phyloP scores from a whole-genome alignment of 1,140 invertebrate species.

The Dendroctonus ponderosae region DNA sequence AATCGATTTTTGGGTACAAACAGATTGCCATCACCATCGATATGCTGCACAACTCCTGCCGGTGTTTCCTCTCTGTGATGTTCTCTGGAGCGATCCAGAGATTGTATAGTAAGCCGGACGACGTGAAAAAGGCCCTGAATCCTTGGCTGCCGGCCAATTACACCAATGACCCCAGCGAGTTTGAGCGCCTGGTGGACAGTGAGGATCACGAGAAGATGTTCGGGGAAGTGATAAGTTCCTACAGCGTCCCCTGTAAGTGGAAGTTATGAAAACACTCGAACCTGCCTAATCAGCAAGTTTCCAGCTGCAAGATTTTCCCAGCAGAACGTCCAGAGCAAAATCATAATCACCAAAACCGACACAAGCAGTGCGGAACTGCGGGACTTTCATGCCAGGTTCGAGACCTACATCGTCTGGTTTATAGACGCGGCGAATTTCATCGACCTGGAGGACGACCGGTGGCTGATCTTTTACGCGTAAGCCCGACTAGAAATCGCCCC shows the following conservation, averaged over 20 bases:
- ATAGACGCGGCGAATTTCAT: constrained; percentile 93
- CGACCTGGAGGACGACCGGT: constrained; percentile 88
- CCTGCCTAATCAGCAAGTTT: background rate
- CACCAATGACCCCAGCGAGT: constrained; percentile 67
- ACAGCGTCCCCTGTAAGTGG: too few relatives aligned
- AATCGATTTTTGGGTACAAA: constrained; percentile 92
- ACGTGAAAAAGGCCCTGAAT: constrained; percentile 69
- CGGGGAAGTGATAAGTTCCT: constrained; percentile 24
- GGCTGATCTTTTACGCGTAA: constrained; percentile 90
- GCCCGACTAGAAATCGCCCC: constrained; percentile 41
- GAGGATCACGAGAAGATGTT: constrained; percentile 56
- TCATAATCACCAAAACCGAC: constrained; percentile 69
- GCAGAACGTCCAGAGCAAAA: background rate
- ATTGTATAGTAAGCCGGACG: constrained; percentile 72
- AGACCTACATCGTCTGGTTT: constrained; percentile 92
- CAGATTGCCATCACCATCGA: constrained; percentile 77
- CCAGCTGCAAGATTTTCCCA: background rate
- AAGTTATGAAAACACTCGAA: background rate
- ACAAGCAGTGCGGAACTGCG: constrained; percentile 69
- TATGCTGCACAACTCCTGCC: constrained; percentile 78
- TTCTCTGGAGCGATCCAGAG: constrained; percentile 63
- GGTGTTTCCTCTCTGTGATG: constrained; percentile 68
- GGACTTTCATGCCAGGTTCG: constrained; percentile 78
- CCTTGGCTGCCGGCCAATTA: constrained; percentile 59
- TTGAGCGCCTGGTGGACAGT: constrained; percentile 64